Base-by-base conservation (phyloP, 2,888 invertebrate species). In the Sabellastarte sp. region DNA sequence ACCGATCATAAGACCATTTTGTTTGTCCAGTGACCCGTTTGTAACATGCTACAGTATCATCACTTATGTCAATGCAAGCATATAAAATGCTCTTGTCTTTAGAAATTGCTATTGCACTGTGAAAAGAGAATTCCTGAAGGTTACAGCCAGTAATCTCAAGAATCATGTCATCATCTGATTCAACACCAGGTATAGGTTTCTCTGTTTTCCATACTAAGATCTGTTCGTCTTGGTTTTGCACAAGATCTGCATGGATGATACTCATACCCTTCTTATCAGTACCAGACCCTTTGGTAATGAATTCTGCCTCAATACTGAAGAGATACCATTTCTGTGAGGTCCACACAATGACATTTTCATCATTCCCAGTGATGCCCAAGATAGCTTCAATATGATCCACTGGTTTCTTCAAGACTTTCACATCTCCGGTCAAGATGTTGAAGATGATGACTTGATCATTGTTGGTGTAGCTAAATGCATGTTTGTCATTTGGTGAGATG, bases 401-500 rank as follows among this genome's bases (percentile, higher is more conserved):
- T 0, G 93, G 93, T 80, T 94, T 93, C 53, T 93, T 90, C 61
- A 96, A 89, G 0, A 91, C 88, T 15, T 92, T 88, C 77, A 91
- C 93, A 41, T 63, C 63, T 3, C 63, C 63, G 1, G 96, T 95
- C 63, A 96, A 87, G 87, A 95, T 93, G 78, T 95, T 95, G 28
- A 96, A 87, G 2, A 97, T 87, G 70, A 96, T 90, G 0, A 92
- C 91, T 85, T 96, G 95, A 84, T 95, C 93, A 81, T 96, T 96
- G 80, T 96, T 98, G 4, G 97, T 97, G 77, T 90, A 94, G 0
- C 96, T 94, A 3, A 95, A 93, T 0, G 95, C 95, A 88, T 93
- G 95, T 82, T 95, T 93, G 81, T 98, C 97, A 81, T 97, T 95
- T 0, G 93, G 92, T 68, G 95, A 95, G 3, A 99, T 86, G 26